Evolutionary conservation across 2,113 vertebrate species (phyloP).

Genomic region (Scolopax mira): DNA sequence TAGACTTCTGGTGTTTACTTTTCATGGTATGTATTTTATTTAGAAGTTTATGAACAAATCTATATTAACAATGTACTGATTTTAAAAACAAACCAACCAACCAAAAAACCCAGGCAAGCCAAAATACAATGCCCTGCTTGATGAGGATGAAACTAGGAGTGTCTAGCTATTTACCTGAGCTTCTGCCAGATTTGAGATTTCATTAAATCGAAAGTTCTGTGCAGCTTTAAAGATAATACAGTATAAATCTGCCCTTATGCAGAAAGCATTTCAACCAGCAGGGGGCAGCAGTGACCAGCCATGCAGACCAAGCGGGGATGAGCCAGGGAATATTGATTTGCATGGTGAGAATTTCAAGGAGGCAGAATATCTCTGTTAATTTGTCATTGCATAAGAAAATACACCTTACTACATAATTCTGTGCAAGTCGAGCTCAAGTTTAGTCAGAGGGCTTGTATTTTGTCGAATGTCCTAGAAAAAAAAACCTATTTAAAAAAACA

Average conservation of each 20-base stretch:
- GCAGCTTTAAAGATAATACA: rapidly evolving
- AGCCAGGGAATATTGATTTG: background rate
- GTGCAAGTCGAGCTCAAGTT: background rate
- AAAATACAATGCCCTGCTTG: background rate
- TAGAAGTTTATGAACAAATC: background rate
- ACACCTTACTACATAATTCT: rapidly evolving
- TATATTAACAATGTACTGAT: background rate
- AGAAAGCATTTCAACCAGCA: background rate
- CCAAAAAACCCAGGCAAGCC: background rate
- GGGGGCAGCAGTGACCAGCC: background rate
- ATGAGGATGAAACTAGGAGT: background rate
- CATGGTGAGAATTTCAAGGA: rapidly evolving
- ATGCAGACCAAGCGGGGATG: rapidly evolving
- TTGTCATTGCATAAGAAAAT: rapidly evolving
- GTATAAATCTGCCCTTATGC: rapidly evolving
- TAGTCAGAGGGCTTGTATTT: background rate
- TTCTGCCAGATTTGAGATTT: background rate
- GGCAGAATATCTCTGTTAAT: too few relatives aligned
- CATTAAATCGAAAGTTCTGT: rapidly evolving
- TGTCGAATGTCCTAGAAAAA: background rate
- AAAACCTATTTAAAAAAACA: background rate
- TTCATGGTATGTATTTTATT: background rate
- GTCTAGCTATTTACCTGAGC: background rate
- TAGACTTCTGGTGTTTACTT: background rate
- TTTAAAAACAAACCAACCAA: background rate